Evolutionary conservation across 2,888 invertebrate species (phyloP), one percentile per base, ranked within the genome.

Genomic region (Drosophila helvetica): DNA sequence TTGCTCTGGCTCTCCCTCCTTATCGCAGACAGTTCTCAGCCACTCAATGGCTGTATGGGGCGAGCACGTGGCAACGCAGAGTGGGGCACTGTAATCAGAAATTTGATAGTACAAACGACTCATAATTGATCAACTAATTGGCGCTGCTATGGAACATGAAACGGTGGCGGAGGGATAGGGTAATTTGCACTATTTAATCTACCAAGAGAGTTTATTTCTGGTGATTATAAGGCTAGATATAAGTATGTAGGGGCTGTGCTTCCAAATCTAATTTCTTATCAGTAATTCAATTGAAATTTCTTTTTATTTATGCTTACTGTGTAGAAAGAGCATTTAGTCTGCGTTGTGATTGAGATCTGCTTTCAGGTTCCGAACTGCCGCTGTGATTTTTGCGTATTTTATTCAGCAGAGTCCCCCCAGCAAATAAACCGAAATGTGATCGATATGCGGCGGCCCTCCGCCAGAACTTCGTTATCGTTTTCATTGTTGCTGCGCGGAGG

Each of bases 321-420:
- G n/a, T n/a, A n/a, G n/a, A n/a, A n/a, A n/a, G 50, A 17, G 72
- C 8, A 54, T 72, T 38, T 5, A 1, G 1, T 0, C 12, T 25
- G 50, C 51, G 55, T 33, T 57, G 42, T 25, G 9, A 15, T 9
- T 9, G 15, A 7, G 2, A 7, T 1, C 10, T 3, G 9, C 5
- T 9, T 7, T 6, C 42, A 18, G n/a, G 3, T 6, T 33, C 5
- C 64, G 68, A 72, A 45, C 72, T 75, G 73, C 75, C 67, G 66
- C 84, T 73, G 78, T 63, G 84, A 82, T 78, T 82, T 81, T 86
- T 84, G 81, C 78, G 81, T 86, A 86, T 78, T 72, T 75, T 51
- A n/a, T 38, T 8, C 27, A n/a, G n/a, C n/a, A n/a, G 27, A 27
- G 27, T 27, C 27, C 27, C 57, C 56, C 48, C 47, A 38, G 10